A percentile compares a stretch with the other conserved stretches of the same genome.
These are phyloP conservation scores for Apodemus sylvaticus DNA, from an alignment of 2,113 vertebrate genomes.

Conservation along the genomic window DNA sequence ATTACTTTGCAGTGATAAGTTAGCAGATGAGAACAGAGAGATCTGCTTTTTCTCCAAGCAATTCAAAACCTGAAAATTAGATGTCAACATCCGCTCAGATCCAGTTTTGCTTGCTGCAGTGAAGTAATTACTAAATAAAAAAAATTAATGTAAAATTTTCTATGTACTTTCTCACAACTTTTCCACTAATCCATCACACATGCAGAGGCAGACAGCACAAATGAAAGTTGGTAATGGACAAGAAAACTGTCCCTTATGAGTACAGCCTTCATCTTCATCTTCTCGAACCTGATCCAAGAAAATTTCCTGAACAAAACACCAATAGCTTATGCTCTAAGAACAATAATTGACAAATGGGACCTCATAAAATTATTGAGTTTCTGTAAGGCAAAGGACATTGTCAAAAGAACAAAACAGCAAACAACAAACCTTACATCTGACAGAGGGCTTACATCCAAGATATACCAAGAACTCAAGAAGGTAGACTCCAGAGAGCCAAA, in stretches of 20 bases:
- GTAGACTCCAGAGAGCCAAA: no score
- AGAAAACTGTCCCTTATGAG: neutral
- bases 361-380: no score
- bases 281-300: neutral
- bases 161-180: constrained; percentile 47
- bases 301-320: no score
- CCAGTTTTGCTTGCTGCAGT: constrained; percentile 68
- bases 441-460: no score
- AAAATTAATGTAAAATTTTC: constrained; percentile 61
- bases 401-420: no score
- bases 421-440: no score
- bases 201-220: constrained; percentile 36
- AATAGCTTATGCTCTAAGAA: no score
- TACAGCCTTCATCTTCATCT: neutral
- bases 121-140: constrained; percentile 78
- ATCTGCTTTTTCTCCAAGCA: constrained; percentile 70
- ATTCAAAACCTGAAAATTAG: constrained; percentile 82
- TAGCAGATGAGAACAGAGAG: constrained; percentile 69
- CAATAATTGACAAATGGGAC: no score
- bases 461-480: no score
- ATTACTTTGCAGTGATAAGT: constrained; percentile 71
- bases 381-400: no score
- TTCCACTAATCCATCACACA: constrained; percentile 33
- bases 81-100: constrained; percentile 76
- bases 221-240: neutral